Evolutionary conservation across 2,797 vertebrate species (phyloP).

Genomic region (Muscicapa comitata): DNA sequence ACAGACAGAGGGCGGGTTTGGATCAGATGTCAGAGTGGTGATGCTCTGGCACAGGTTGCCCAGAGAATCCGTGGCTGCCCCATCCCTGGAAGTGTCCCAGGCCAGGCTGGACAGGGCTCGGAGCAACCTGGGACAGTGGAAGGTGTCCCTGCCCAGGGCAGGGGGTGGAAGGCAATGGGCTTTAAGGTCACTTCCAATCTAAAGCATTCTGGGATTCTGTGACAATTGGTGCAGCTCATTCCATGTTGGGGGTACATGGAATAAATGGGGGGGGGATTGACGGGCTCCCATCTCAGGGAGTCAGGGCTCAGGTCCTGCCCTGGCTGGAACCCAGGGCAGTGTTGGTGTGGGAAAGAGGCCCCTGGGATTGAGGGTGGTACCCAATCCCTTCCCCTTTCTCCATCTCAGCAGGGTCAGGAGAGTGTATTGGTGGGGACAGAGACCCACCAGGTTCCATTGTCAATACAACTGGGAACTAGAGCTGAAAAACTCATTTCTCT

Average conservation of each 20-base stretch:
- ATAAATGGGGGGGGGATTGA: neutral
- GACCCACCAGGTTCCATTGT: neutral
- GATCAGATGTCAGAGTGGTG: neutral
- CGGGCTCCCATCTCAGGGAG: neutral
- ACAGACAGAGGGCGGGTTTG: neutral
- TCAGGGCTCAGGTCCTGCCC: neutral
- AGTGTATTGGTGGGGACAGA: fast-evolving
- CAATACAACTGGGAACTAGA: neutral
- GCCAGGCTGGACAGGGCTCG: neutral
- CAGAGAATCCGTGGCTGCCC: neutral
- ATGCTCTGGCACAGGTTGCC: neutral
- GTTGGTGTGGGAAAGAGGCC: neutral
- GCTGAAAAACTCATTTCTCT: neutral
- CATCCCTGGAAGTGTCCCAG: neutral
- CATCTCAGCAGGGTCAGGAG: neutral
- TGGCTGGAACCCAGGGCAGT: neutral
- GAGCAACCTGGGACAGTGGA: neutral
- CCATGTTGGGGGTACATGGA: neutral
- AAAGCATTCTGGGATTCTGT: neutral
- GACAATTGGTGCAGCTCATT: neutral
- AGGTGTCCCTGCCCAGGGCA: neutral
- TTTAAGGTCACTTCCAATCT: neutral
- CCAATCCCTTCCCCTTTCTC: neutral
- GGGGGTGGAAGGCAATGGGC: neutral
- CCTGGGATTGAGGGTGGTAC: neutral